Evolutionary conservation across 2,888 invertebrate species (phyloP).

Genomic region (Coronaproctus castanopsis): DNA sequence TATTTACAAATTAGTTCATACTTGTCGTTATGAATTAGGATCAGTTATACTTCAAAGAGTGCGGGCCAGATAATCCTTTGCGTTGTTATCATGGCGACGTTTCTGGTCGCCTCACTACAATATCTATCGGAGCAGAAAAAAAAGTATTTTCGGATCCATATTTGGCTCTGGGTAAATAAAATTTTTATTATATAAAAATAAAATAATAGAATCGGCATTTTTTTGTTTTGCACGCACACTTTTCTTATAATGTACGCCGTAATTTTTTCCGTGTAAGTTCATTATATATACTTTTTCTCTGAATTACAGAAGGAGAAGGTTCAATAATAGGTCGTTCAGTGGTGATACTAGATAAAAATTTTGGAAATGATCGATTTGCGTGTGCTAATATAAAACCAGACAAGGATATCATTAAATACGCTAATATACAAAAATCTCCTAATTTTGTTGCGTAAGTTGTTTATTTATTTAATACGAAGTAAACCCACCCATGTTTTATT

Average conservation of each 20-base stretch:
- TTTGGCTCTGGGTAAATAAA: constrained; percentile 44
- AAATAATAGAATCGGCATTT: neutral
- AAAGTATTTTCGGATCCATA: constrained; percentile 66
- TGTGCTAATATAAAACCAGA: constrained; percentile 84
- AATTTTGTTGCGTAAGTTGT: constrained; percentile 62
- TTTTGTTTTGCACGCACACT: no score
- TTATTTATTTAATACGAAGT: neutral
- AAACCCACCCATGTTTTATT: no score
- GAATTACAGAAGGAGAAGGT: constrained; percentile 35
- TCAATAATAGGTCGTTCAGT: constrained; percentile 66
- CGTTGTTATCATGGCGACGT: constrained; percentile 82
- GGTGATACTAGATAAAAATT: constrained; percentile 57
- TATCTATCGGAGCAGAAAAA: constrained; percentile 55
- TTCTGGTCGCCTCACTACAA: constrained; percentile 61
- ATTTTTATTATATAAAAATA: neutral
- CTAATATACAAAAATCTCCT: constrained; percentile 67
- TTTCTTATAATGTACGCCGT: no score
- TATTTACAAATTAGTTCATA: no score
- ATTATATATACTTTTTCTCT: no score
- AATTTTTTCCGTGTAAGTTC: neutral
- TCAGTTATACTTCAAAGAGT: constrained; percentile 67
- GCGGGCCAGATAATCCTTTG: constrained; percentile 66
- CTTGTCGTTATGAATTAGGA: no score
- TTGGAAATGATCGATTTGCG: constrained; percentile 49
- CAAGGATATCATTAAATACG: constrained; percentile 72